Conservation (phyloP, 2,888 invertebrate species). For the Pocota personata region DNA sequence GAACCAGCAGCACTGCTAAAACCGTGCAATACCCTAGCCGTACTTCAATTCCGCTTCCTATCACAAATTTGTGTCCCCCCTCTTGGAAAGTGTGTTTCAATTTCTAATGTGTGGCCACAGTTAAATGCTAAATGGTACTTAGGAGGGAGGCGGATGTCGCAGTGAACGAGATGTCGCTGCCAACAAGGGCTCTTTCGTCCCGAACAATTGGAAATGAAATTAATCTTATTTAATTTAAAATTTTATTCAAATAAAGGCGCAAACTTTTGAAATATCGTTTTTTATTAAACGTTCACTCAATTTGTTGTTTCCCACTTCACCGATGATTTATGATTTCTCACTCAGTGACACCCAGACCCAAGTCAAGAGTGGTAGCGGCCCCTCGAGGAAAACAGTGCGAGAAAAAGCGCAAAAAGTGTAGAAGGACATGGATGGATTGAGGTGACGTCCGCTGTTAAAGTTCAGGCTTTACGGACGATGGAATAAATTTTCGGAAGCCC, state of each 20-base stretch:
- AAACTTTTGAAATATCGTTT: conserved; percentile 71
- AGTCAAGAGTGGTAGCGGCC: conserved; percentile 18
- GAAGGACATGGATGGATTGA: conserved; percentile 28
- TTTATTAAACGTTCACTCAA: conserved; percentile 72
- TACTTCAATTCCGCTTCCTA: not conserved
- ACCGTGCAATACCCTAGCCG: conserved; percentile 2
- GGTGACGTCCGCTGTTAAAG: conserved; percentile 67
- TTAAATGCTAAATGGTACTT: conserved; percentile 11
- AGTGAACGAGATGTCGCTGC: conserved; percentile 15
- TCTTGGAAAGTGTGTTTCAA: conserved; percentile 50
- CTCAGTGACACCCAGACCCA: conserved; percentile 46
- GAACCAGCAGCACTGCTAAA: conserved; percentile 9
- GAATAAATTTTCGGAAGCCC: conserved; percentile 36
- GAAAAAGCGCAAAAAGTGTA: conserved; percentile 29
- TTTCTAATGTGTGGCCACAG: conserved; percentile 66
- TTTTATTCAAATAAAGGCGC: conserved; percentile 70
- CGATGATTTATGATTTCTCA: conserved; percentile 72
- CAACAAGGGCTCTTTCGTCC: not conserved
- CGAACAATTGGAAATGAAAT: conserved; percentile 68
- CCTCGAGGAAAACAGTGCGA: conserved; percentile 11
- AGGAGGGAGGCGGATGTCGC: not conserved
- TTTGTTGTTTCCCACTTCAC: conserved; percentile 70
- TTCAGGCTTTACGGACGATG: conserved; percentile 54
- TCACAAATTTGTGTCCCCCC: conserved; percentile 4
- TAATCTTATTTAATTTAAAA: conserved; percentile 73